Evolutionary conservation across 2,113 vertebrate genomes (phyloP).

Genomic region (Bothrops jararaca): DNA sequence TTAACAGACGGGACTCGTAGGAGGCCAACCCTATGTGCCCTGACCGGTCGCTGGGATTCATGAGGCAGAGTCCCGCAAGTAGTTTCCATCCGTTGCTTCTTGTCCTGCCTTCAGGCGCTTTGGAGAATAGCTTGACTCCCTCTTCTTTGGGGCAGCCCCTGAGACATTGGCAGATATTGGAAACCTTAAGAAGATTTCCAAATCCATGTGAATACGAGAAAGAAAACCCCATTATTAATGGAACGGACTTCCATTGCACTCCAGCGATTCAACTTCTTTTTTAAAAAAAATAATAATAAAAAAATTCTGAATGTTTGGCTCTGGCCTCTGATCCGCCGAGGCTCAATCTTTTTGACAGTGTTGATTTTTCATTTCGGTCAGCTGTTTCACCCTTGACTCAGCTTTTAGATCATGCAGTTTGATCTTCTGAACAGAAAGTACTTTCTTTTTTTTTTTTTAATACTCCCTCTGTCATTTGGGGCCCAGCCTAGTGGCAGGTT

Average conservation of each 20-base stretch:
- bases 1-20: no score
- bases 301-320: background rate
- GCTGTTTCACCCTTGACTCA: background rate
- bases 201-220: background rate
- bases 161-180: background rate
- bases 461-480: background rate
- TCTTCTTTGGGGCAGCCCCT: no score
- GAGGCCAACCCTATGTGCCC: no score
- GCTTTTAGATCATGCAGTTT: background rate
- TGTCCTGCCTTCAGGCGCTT: no score
- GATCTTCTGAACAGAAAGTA: background rate
- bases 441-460: background rate
- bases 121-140: no score
- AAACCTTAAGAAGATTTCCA: background rate
- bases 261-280: background rate
- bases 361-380: fast-evolving
- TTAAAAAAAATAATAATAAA: no score
- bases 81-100: no score
- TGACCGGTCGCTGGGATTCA: no score
- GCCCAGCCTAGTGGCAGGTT: background rate
- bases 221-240: background rate
- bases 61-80: no score
- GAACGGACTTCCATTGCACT: background rate
- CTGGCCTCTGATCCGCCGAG: background rate
- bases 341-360: background rate